phyloP scores from a whole-genome alignment of 2,797 vertebrate genomes.

The Pantherophis vulpinus region DNA sequence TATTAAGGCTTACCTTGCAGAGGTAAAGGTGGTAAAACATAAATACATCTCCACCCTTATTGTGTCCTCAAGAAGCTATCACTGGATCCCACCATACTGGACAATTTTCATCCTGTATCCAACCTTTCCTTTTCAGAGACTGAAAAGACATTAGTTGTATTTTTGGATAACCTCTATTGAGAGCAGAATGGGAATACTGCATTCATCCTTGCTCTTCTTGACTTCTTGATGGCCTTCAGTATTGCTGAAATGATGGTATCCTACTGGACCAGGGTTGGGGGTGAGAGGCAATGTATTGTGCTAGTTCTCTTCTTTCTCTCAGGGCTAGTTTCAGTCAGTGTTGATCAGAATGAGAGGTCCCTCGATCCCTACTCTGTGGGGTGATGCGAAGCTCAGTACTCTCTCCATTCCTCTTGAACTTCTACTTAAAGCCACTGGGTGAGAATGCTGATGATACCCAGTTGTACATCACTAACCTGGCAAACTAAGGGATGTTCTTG shows the following conservation, averaged over 20 bases:
- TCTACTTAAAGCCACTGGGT: not conserved
- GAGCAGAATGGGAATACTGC: not conserved
- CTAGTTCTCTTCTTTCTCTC: not conserved
- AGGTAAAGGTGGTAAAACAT: not conserved
- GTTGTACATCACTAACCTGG: not conserved
- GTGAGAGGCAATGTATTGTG: not conserved
- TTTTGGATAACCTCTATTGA: not conserved
- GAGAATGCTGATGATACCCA: not conserved
- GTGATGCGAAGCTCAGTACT: not conserved
- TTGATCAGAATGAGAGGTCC: not conserved
- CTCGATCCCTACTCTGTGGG: not conserved
- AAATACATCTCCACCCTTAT: not conserved
- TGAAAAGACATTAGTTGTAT: not conserved
- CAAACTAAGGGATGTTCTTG: not conserved
- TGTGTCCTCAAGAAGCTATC: not conserved
- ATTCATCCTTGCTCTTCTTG: not conserved
- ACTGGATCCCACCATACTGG: not conserved
- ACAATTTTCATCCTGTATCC: not conserved
- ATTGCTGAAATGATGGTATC: not conserved
- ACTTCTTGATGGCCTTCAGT: not conserved
- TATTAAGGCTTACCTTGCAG: not conserved
- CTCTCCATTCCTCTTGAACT: not conserved
- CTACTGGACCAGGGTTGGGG: not conserved
- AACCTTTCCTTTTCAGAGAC: not conserved
- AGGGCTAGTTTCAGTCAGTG: not conserved